Conservation (phyloP, 2,113 vertebrate genomes). For the Gobius niger region DNA sequence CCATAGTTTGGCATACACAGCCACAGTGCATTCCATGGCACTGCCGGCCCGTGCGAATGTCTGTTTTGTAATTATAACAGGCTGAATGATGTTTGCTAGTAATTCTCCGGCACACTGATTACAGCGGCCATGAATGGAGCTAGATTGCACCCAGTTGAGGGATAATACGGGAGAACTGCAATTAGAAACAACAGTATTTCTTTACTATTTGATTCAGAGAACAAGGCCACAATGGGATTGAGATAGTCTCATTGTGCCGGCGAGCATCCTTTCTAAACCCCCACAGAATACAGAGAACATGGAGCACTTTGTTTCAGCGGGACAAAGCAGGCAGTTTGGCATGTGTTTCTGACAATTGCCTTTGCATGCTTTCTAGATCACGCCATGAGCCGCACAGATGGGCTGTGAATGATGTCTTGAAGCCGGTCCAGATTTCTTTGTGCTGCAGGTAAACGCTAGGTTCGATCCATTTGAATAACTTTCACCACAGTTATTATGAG, state of each 20-base stretch:
- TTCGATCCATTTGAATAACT: conserved; percentile 33
- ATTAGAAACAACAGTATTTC: conserved; percentile 75
- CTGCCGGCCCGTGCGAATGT: conserved; percentile 47
- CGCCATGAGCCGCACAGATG: conserved; percentile 44
- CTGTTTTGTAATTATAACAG: conserved; percentile 68
- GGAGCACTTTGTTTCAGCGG: conserved; percentile 67
- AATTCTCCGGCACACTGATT: conserved; percentile 64
- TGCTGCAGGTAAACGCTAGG: conserved; percentile 32
- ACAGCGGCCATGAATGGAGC: conserved; percentile 73
- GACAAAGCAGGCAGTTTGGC: conserved; percentile 64
- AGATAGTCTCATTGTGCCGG: conserved; percentile 68
- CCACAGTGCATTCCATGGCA: conserved; percentile 35
- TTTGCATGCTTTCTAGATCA: conserved; percentile 56
- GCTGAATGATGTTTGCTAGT: conserved; percentile 65
- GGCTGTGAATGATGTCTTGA: conserved; percentile 40
- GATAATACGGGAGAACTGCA: conserved; percentile 79
- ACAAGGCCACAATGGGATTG: conserved; percentile 71
- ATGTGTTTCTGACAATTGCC: conserved; percentile 55
- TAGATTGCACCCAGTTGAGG: conserved; percentile 81
- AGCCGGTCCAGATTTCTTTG: conserved; percentile 46
- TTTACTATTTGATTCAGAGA: conserved; percentile 59
- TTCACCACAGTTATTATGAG: conserved; percentile 12
- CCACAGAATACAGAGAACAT: conserved; percentile 65
- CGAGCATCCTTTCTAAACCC: conserved; percentile 66
- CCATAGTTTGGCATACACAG: no score